Base-by-base conservation (phyloP, 64 coral and sea anemone species). In the Porites lutea region DNA sequence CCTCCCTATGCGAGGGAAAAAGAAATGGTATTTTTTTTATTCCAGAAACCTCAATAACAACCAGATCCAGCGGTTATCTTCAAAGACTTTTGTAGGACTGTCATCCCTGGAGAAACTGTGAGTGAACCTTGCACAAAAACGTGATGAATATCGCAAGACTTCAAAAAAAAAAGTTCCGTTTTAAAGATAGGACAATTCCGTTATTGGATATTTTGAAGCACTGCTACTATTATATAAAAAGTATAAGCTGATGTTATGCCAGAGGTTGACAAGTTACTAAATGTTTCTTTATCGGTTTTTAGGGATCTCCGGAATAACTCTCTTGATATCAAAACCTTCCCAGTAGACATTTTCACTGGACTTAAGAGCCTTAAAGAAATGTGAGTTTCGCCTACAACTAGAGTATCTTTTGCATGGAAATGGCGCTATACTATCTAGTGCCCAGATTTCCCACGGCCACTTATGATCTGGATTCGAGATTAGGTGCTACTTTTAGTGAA, bases 61-160 rank as follows among this genome's bases (percentile, higher is more conserved):
- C 79, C 82, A 73, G 52, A 91, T 90, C 21, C 64, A 90, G 61
- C 13, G 9, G 13, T 43, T 90, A 7, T 53, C 59, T 19, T 63
- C 65, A 3, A 82, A 79, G 16, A 82, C 69, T 19, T 90, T 90
- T 58, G 62, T 64, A 16, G 88, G 77, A 12, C 20, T 90, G 16
- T 53, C 46, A 48, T 82, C 88, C 6, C 18, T 90, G 22, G 75
- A 90, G 59, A 90, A 67, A 54, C 59, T 90, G 88, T 90, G 60
- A 90, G 88, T 82, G 55, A 19, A 37, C 27, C 27, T 37, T 37
- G 27, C 27, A 37, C 27, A 37, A 37, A 37, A 19, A 18, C 8
- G 48, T 73, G 27, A 37, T 37, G 27, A 37, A 37, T 37, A 37
- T 37, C 27, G 27, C 1, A 37, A 37, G 27, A 37, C 27, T 37